Evolutionary conservation across 2,113 vertebrate genomes (phyloP).

Genomic region (Strix uralensis): DNA sequence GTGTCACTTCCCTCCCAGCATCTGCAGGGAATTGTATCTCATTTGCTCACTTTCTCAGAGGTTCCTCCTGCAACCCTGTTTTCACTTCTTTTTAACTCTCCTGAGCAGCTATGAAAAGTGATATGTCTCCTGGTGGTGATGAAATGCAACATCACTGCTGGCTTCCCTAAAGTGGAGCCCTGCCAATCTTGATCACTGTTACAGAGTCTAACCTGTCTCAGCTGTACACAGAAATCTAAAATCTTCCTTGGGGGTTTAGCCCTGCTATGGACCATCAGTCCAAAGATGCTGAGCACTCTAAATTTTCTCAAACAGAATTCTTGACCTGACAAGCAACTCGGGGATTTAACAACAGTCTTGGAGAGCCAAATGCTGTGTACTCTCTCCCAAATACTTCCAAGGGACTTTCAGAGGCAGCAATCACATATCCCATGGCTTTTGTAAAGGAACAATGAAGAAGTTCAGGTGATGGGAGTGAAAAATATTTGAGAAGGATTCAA

Average conservation of each 20-base stretch:
- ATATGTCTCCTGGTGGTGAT: background rate
- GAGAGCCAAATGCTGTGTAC: background rate
- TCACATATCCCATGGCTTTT: background rate
- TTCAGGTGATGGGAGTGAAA: background rate
- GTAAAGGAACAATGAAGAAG: background rate
- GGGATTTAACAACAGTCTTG: background rate
- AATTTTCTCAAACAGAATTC: background rate
- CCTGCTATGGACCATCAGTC: background rate
- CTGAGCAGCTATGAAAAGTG: background rate
- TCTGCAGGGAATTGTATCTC: background rate
- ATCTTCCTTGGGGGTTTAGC: slow-evolving; percentile 9
- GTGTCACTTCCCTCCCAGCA: background rate
- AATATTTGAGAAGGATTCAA: background rate
- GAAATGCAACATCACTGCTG: background rate
- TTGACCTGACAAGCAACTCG: slow-evolving; percentile 35
- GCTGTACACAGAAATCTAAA: slow-evolving; percentile 20
- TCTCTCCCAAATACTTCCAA: background rate
- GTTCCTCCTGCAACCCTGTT: background rate
- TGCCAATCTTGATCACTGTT: slow-evolving; percentile 36
- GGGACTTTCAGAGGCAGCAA: background rate
- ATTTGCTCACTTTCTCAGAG: background rate
- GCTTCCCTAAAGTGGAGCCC: background rate
- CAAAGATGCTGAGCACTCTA: slow-evolving; percentile 2
- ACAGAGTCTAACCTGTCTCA: background rate
- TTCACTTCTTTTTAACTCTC: background rate